Evolutionary conservation across 2,797 vertebrate genomes (phyloP).

Genomic region (Notolabrus celidotus): DNA sequence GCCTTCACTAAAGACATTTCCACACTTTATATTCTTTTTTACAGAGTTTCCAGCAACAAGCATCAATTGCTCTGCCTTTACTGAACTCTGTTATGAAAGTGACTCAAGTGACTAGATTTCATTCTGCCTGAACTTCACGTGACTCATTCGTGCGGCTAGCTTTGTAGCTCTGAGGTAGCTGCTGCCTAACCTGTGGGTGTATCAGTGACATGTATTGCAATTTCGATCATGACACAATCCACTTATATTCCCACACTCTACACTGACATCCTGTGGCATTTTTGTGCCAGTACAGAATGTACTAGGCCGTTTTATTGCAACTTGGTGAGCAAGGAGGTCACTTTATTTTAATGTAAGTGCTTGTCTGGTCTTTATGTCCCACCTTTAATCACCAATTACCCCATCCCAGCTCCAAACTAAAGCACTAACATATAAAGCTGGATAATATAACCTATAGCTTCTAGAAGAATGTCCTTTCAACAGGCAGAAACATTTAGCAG

Average conservation of each 20-base stretch:
- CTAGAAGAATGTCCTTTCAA: too few species aligned
- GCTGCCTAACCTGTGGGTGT: not conserved
- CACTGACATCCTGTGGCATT: not conserved
- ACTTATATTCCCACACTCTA: not conserved
- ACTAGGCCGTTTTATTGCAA: too few species aligned
- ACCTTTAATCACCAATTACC: too few species aligned
- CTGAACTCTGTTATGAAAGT: not conserved
- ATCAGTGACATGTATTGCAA: not conserved
- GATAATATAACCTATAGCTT: too few species aligned
- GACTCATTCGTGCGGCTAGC: slow-evolving; percentile 3
- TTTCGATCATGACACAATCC: not conserved
- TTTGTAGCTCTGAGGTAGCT: slow-evolving; percentile 4
- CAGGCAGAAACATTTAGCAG: too few species aligned
- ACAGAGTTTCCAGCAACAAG: not conserved
- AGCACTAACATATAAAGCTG: too few species aligned
- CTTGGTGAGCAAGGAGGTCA: too few species aligned
- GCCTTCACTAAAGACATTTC: too few species aligned
- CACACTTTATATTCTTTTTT: not conserved
- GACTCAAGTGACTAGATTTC: slow-evolving; percentile 14
- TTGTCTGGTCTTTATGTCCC: too few species aligned
- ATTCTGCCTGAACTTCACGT: not conserved
- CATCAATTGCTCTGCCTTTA: not conserved
- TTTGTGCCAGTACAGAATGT: not conserved
- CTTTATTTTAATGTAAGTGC: not conserved
- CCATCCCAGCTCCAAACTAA: too few species aligned